Base-by-base conservation (phyloP, 2,888 invertebrate genomes). In the Torymus tubicola region DNA sequence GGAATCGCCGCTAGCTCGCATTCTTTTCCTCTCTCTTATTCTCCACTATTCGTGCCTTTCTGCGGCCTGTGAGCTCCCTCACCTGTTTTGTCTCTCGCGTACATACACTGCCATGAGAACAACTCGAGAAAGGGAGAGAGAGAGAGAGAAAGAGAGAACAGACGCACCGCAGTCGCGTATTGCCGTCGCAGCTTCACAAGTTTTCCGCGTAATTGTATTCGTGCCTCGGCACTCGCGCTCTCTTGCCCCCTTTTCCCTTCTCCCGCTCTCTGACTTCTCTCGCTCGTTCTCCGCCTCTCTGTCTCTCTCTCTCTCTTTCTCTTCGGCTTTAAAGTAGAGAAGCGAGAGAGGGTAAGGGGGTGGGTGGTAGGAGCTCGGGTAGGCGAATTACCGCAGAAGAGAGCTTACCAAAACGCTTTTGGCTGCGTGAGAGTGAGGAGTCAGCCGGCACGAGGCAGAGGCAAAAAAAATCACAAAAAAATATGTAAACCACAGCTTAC, bases 331-430 rank as follows among this genome's bases (percentile, higher is more conserved):
- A 18, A 64, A 64, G 31, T 5, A 31, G 60, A 55, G 31, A 31
- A 31, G 31, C 2, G 31, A 55, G n/a, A 2, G 18, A 8, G 71
- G 0, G 16, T 58, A n/a, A n/a, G n/a, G n/a, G n/a, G n/a, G n/a
- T n/a, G 21, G 24, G 16, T 16, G 42, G 13, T 69, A 2, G 21
- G 50, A 31, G 31, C 31, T 31, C 31, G 64, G 16, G 42, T 16
- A 18, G 24, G 57, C 67, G 67, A 78, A 72, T 72, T 60, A 53
- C 50, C 60, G 14, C 60, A 21, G 31, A 60, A 72, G 67, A 72
- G 61, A 55, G 72, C 61, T 79, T 74, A 79, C 31, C 64, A 79
- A 79, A 74, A 79, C 64, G 57, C 63, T 73, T 73, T 68, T 52
- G 50, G 58, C 53, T 31, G 1, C 3, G 31, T 31, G 31, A 31